Conservation (phyloP, 1,140 invertebrate genomes). For the Hypsibius dujardini region DNA sequence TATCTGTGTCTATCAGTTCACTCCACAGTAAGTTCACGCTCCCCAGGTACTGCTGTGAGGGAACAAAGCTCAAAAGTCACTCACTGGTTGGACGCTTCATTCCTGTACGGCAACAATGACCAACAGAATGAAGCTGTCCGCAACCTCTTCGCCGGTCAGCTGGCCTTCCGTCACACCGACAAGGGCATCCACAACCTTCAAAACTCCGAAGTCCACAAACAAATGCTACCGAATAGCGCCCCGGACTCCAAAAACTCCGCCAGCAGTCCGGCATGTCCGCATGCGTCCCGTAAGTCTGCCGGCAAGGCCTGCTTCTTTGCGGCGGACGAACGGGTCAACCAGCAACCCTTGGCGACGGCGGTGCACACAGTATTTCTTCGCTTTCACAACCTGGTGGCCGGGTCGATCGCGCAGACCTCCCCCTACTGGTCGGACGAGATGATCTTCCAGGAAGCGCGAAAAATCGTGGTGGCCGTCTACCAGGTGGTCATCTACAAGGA, state of each 20-base stretch:
- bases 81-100: neutral
- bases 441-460: constrained; percentile 32
- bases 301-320: constrained; percentile 19
- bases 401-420: neutral
- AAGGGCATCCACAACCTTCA: neutral
- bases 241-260: no score
- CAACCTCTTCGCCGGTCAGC: neutral
- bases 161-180: neutral
- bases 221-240: neutral
- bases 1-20: neutral
- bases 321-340: constrained; percentile 30
- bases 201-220: neutral
- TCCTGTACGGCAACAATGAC: neutral
- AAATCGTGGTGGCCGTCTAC: constrained; percentile 33
- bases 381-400: constrained; percentile 4
- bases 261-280: neutral
- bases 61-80: neutral
- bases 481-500: constrained; percentile 34
- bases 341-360: constrained; percentile 27
- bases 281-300: no score
- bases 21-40: no score
- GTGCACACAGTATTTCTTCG: neutral
- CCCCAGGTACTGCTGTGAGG: no score
- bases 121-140: neutral
- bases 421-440: constrained; percentile 33